These are phyloP conservation scores for Propithecus deckenii DNA, from an alignment of 2,797 vertebrate genomes.

Conservation along the genomic window DNA sequence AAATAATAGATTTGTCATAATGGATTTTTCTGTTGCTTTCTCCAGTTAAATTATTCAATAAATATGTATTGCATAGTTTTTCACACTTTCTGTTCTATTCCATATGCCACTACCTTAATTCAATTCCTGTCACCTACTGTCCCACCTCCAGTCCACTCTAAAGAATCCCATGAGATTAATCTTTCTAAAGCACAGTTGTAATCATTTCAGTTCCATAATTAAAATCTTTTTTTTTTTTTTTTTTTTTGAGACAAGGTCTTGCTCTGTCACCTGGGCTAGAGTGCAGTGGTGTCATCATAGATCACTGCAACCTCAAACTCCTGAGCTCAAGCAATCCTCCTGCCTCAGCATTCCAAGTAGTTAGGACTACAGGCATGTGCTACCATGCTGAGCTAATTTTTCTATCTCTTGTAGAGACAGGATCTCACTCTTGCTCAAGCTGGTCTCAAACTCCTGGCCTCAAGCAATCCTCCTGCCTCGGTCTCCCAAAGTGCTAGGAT, in stretches of 20 bases:
- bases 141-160: background rate
- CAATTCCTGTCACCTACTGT: background rate
- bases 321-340: background rate
- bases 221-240: background rate
- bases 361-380: no score
- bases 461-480: background rate
- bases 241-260: background rate
- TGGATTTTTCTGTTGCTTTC: background rate
- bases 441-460: background rate
- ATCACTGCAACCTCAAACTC: background rate
- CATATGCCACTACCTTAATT: background rate
- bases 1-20: background rate
- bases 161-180: conserved; percentile 10
- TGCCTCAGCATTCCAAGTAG: background rate
- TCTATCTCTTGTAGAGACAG: no score
- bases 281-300: background rate
- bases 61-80: background rate
- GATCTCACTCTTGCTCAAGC: background rate
- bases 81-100: background rate
- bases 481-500: background rate
- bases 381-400: no score
- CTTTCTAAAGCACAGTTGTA: conserved; percentile 39
- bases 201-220: background rate
- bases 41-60: conserved; percentile 3
- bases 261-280: background rate